These are phyloP conservation scores for Drosophila fuyamai DNA, from an alignment of 1,140 invertebrate species.

Conservation along the genomic window DNA sequence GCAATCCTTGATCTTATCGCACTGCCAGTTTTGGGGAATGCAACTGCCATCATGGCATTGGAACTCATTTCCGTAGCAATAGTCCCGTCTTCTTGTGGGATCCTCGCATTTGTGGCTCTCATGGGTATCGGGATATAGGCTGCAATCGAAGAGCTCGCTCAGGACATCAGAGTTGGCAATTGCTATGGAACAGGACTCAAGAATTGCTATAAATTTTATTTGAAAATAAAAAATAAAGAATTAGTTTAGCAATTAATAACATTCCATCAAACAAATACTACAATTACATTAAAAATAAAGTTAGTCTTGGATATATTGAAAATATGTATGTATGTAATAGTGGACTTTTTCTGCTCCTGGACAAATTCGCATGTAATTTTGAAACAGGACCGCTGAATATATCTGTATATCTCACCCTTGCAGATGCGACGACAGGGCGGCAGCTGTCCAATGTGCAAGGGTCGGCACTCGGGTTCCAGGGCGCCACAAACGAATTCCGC, in stretches of 20 bases:
- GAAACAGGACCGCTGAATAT: background rate
- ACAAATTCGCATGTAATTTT: background rate
- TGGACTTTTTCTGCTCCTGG: background rate
- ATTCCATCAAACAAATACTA: too few relatives aligned
- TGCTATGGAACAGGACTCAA: slow-evolving; percentile 87
- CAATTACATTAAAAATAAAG: too few relatives aligned
- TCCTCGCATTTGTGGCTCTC: slow-evolving; percentile 84
- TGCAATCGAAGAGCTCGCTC: slow-evolving; percentile 87
- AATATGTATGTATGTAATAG: too few relatives aligned
- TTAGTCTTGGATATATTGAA: too few relatives aligned
- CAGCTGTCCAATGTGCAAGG: slow-evolving; percentile 86
- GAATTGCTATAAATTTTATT: slow-evolving; percentile 83
- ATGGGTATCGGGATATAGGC: slow-evolving; percentile 86
- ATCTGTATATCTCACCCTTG: slow-evolving; percentile 85
- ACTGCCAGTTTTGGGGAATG: slow-evolving; percentile 87
- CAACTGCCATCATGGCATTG: slow-evolving; percentile 88
- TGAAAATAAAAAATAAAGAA: slow-evolving; percentile 3
- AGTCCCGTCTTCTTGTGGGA: slow-evolving; percentile 80
- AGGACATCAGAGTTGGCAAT: slow-evolving; percentile 86
- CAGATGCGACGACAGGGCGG: slow-evolving; percentile 88
- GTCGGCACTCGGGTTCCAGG: slow-evolving; percentile 88
- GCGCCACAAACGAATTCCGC: slow-evolving; percentile 88
- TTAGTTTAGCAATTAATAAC: background rate
- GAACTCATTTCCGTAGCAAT: slow-evolving; percentile 87
- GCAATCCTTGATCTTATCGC: slow-evolving; percentile 89